Base-by-base conservation (phyloP, 2,888 invertebrate genomes). In the Chrysotoxum bicinctum region DNA sequence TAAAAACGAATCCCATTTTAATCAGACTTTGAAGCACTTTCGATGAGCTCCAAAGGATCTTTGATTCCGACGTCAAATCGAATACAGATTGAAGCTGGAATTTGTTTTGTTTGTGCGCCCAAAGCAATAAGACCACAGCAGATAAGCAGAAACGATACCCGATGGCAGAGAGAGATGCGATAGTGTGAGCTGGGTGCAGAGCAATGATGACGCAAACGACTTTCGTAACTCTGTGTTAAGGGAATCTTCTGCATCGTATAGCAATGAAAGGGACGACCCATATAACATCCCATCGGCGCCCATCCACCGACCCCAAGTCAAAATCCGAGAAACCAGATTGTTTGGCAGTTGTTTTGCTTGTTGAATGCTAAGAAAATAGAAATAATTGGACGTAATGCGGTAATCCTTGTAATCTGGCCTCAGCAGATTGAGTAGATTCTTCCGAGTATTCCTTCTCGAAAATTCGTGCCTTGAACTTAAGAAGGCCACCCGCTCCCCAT, bases 301-400 rank as follows among this genome's bases (percentile, higher is more conserved):
- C 64, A 45, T 19, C 14, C 23, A 16, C 10, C 21, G 1, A 30
- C 21, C 43, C 45, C 56, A 62, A 75, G 50, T 68, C 79, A 60
- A 83, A 79, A 78, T 64, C 68, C 70, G 77, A 77, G 62, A 76
- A 72, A 83, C 69, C 70, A 75, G 70, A 84, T 87, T 87, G 82
- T 83, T 85, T 86, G 82, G 76, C 79, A 73, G 86, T 87, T 82
- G 79, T 82, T 84, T 75, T 81, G 86, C 86, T 87, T 87, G 87
- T 87, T 88, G 87, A 87, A 87, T 87, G 87, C 84, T 87, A 82
- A 84, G 77, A 86, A 84, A 87, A 86, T 84, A 87, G 81, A 87
- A 88, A 88, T 88, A 88, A 88, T 88, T 88, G 88, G 86, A 87
- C 87, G 87, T 88, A 88, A 88, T 88, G 88, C 87, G 88, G 87